A percentile compares a stretch with the other conserved stretches of the same genome.
phyloP scores from a whole-genome alignment of 2,113 vertebrate genomes.

The Peromyscus leucopus region DNA sequence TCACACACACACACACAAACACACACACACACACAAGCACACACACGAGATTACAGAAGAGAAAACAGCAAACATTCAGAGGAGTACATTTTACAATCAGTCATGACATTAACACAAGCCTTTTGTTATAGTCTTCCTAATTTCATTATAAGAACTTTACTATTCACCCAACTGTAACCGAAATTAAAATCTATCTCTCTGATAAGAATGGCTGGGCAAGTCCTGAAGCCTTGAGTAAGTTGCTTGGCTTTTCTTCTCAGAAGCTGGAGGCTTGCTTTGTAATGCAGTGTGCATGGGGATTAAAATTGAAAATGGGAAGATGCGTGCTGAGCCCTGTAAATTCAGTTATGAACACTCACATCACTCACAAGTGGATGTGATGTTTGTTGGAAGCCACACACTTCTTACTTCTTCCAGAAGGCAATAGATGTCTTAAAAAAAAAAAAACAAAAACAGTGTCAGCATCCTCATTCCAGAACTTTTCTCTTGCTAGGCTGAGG shows the following conservation, averaged over 20 bases:
- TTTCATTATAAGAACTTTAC: neutral
- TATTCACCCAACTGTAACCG: neutral
- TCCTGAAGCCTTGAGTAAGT: neutral
- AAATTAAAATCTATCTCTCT: neutral
- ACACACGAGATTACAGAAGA: neutral
- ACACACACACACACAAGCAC: neutral
- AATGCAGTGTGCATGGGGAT: neutral
- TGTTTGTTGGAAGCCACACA: neutral
- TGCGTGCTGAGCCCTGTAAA: neutral
- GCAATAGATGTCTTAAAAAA: neutral
- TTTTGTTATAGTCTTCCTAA: neutral
- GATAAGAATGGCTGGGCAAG: neutral
- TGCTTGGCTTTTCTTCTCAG: neutral
- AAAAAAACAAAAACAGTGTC: neutral
- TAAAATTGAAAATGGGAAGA: neutral
- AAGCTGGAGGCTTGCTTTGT: neutral
- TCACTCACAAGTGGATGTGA: neutral
- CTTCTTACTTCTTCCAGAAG: slow-evolving; percentile 11
- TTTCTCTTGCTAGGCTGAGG: neutral
- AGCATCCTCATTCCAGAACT: neutral
- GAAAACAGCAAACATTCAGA: neutral
- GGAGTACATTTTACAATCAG: neutral
- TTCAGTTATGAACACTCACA: neutral
- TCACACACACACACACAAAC: neutral
- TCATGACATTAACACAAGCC: neutral